phyloP scores from a whole-genome alignment of 2,888 invertebrate genomes.

The Metacarcinus magister region DNA sequence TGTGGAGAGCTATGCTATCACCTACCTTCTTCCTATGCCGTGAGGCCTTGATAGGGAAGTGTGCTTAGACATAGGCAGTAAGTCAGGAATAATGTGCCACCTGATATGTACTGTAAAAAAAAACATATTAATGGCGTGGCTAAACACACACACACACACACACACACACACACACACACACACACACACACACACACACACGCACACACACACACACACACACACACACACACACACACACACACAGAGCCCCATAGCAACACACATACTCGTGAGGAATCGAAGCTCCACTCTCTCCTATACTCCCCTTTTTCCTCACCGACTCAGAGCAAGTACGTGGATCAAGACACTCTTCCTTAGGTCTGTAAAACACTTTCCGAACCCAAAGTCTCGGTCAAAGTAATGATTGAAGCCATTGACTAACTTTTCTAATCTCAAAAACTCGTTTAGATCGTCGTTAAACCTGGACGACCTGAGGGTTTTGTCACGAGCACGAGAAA shows the following conservation, averaged over 20 bases:
- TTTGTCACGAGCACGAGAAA: conserved; percentile 7
- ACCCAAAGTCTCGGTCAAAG: neutral
- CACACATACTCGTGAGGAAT: neutral
- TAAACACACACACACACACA: no score
- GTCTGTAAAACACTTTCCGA: neutral
- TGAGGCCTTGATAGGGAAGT: neutral
- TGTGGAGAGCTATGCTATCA: neutral
- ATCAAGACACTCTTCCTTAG: neutral
- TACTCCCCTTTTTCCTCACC: neutral
- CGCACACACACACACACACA: neutral
- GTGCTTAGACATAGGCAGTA: neutral
- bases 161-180: no score
- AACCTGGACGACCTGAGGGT: neutral
- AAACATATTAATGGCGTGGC: neutral
- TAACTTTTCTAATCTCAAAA: conserved; percentile 43
- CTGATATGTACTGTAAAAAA: neutral
- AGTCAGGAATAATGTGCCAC: neutral
- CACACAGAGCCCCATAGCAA: neutral
- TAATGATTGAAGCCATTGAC: conserved; percentile 32
- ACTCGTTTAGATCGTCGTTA: neutral
- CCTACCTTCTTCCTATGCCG: neutral
- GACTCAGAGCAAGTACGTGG: neutral
- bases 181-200: no score
- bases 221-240: conserved; percentile 2
- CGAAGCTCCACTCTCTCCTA: neutral